Evolutionary conservation across 2,888 invertebrate species (phyloP), one percentile per base, ranked within the genome.

Genomic region (Cetonia aurata): DNA sequence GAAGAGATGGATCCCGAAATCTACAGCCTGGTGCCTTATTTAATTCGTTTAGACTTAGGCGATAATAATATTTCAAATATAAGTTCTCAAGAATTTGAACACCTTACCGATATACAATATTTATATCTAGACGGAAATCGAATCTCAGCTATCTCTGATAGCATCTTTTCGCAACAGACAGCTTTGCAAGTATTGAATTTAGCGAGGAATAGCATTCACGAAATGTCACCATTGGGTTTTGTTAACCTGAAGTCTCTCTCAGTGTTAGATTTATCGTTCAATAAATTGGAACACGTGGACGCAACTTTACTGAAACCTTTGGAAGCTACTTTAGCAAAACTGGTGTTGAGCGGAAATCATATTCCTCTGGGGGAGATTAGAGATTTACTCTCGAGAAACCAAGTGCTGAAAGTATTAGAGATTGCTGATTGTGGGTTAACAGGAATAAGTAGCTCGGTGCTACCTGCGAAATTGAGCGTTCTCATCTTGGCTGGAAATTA

Each of bases 401-500:
- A 86, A 6, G 85, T 86, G 76, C 83, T 92, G 46, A 85, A 86
- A 31, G 86, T 86, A 53, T 83, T 92, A 1, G 87, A 88, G 3
- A 80, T 92, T 42, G 88, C 89, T 0, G 88, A 89, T 77, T 86
- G 90, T 76, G 87, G 88, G 0, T 79, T 91, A 50, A 83, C 86
- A 4, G 87, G 88, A n/a, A 81, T 91, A 62, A 88, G 89, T 0
- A 80, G 85, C 0, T 85, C 83, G 6, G 86, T 89, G 75, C 88
- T 90, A 75, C 87, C 88, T 42, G 87, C 89, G 72, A 83, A 92
- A 71, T 86, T 89, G 69, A 72, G 66, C 17, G 71, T 78, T n/a
- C 85, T 94, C 72, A 92, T 93, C 85, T 85, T 94, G 78, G 91
- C 92, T 48, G 89, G 90, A 79, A 94, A 94, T 84, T 87, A 89